Percentiles rank a stretch among this genome's conserved stretches.
phyloP scores from a whole-genome alignment of 2,113 vertebrate genomes.

The Eulemur rufifrons region DNA sequence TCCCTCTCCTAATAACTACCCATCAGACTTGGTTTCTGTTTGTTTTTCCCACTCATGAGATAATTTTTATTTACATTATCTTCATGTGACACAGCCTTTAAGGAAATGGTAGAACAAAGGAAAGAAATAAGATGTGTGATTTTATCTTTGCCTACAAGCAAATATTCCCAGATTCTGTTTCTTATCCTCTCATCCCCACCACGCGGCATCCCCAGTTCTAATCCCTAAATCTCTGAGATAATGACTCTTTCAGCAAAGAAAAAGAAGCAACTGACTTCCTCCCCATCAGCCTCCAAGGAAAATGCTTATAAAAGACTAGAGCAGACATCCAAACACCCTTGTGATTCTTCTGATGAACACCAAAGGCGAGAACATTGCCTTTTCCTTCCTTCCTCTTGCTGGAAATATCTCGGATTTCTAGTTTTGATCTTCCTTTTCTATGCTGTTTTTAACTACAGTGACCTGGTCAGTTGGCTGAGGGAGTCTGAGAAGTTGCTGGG shows the following conservation, averaged over 20 bases:
- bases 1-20: background rate
- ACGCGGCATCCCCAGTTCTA: background rate
- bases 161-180: background rate
- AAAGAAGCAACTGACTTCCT: background rate
- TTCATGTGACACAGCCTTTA: background rate
- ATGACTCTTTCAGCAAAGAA: background rate
- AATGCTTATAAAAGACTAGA: background rate
- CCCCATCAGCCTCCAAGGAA: background rate
- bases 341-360: background rate
- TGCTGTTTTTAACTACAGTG: background rate
- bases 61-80: background rate
- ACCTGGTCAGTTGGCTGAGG: background rate
- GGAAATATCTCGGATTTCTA: background rate
- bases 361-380: background rate
- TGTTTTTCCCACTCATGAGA: background rate
- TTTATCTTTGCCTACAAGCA: slow-evolving; percentile 29
- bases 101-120: slow-evolving; percentile 4
- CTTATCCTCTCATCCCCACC: background rate
- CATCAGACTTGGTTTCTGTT: background rate
- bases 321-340: background rate
- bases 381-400: background rate
- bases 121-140: background rate
- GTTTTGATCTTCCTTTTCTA: slow-evolving; percentile 3
- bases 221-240: slow-evolving; percentile 26
- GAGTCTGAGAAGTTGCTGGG: slow-evolving; percentile 27